Evolutionary conservation across 2,797 vertebrate genomes (phyloP).

Genomic region (Chrysocyon brachyurus): DNA sequence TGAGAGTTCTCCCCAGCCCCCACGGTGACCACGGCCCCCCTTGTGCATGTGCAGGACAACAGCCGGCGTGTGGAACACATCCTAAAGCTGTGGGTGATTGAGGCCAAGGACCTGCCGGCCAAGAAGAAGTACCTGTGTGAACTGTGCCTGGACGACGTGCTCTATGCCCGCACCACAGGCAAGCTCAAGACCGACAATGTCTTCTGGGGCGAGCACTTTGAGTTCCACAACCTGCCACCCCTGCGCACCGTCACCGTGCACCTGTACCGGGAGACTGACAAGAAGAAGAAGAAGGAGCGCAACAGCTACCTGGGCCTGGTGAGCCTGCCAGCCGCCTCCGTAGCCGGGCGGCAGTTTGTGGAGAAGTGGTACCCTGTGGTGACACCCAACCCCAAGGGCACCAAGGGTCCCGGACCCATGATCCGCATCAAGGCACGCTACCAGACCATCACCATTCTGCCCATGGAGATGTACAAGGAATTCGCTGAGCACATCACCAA

Average conservation of each 20-base stretch:
- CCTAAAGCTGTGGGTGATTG: constrained; percentile 98
- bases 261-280: constrained; percentile 98
- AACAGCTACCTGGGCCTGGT: constrained; percentile 98
- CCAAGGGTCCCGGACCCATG: constrained; percentile 96
- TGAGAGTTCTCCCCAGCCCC: neutral
- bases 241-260: constrained; percentile 95
- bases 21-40: constrained; percentile 57
- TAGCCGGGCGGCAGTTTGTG: constrained; percentile 96
- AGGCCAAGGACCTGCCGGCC: constrained; percentile 98
- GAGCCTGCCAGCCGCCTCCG: constrained; percentile 93
- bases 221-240: constrained; percentile 97
- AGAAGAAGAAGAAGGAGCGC: constrained; percentile 99
- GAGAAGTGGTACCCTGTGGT: constrained; percentile 98
- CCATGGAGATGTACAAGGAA: constrained; percentile 99
- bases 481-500: constrained; percentile 99
- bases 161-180: constrained; percentile 98
- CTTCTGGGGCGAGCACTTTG: constrained; percentile 99
- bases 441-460: constrained; percentile 98
- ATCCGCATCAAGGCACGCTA: constrained; percentile 98
- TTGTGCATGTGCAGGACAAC: constrained; percentile 93
- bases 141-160: constrained; percentile 96
- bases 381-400: constrained; percentile 96
- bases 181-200: constrained; percentile 99
- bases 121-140: constrained; percentile 99
- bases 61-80: constrained; percentile 97